Percentiles rank a stretch among this genome's conserved stretches.
These are phyloP conservation scores for Cricetomys ansorgei DNA, from an alignment of 2,113 vertebrate species.

Conservation along the genomic window DNA sequence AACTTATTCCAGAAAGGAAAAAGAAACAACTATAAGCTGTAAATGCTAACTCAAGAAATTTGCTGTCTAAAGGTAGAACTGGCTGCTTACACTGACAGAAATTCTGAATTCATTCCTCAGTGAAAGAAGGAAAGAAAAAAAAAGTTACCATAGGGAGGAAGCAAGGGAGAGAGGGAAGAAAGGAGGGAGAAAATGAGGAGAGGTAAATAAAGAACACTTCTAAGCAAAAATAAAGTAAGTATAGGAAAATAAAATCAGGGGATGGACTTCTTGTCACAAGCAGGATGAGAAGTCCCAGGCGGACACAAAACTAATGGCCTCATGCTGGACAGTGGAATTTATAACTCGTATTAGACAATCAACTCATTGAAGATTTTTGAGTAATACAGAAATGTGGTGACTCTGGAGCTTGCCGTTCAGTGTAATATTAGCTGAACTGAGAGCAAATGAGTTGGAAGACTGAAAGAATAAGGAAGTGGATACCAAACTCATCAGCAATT, in stretches of 20 bases:
- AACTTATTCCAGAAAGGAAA: neutral
- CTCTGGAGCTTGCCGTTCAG: neutral
- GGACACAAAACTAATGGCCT: neutral
- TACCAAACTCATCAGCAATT: neutral
- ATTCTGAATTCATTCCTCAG: neutral
- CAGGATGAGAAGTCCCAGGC: neutral
- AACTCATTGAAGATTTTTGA: neutral
- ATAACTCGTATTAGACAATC: neutral
- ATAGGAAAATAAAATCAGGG: neutral
- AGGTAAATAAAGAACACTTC: neutral
- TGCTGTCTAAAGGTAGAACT: neutral
- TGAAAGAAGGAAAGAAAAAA: neutral
- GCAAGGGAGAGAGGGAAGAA: neutral
- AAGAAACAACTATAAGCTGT: neutral
- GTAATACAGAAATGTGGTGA: neutral
- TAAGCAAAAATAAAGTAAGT: neutral
- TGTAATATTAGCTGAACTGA: no score
- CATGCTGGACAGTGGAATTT: neutral
- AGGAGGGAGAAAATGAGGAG: no score
- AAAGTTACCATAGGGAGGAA: no score
- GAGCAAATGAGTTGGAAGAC: neutral
- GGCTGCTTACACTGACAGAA: neutral
- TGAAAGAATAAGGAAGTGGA: neutral
- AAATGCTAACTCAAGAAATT: neutral
- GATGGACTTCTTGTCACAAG: neutral